Evolutionary conservation across 53 echinoderm and acorn worm genomes (phyloP).

Genomic region (Holothuria scabra): DNA sequence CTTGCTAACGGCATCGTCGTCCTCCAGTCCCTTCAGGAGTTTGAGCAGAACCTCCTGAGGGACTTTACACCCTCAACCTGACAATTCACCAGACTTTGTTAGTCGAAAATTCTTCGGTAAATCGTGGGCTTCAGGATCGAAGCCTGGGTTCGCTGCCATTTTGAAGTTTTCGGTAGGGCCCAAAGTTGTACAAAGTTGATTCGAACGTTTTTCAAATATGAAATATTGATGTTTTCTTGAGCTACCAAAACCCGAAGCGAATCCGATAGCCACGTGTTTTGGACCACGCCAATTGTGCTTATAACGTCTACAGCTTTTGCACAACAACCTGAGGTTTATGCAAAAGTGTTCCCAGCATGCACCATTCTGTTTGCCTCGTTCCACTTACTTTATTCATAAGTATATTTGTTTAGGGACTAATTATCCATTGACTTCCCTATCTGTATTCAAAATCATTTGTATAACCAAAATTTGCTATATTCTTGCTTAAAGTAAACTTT

Average conservation of each 20-base stretch:
- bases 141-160: conserved; percentile 32
- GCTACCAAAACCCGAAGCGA: conserved; percentile 37
- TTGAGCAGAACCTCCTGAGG: conserved; percentile 96
- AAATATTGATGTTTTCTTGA: neutral
- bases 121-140: conserved; percentile 80
- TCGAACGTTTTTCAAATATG: too few relatives aligned
- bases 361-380: conserved; percentile 13
- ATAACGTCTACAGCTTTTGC: conserved; percentile 35
- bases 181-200: too few relatives aligned
- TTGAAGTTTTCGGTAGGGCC: neutral
- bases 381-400: neutral
- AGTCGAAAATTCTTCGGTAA: conserved; percentile 80
- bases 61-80: conserved; percentile 93
- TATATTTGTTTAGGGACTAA: too few relatives aligned
- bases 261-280: conserved; percentile 47
- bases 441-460: too few relatives aligned
- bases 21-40: conserved; percentile 82
- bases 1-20: conserved; percentile 43
- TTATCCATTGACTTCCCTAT: too few relatives aligned
- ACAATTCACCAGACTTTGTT: conserved; percentile 78
- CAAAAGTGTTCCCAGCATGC: conserved; percentile 28
- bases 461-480: too few relatives aligned
- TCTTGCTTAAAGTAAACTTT: too few relatives aligned
- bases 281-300: conserved; percentile 6
- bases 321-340: neutral